Base-by-base conservation (phyloP, 2,797 vertebrate species). In the Argya squamiceps region DNA sequence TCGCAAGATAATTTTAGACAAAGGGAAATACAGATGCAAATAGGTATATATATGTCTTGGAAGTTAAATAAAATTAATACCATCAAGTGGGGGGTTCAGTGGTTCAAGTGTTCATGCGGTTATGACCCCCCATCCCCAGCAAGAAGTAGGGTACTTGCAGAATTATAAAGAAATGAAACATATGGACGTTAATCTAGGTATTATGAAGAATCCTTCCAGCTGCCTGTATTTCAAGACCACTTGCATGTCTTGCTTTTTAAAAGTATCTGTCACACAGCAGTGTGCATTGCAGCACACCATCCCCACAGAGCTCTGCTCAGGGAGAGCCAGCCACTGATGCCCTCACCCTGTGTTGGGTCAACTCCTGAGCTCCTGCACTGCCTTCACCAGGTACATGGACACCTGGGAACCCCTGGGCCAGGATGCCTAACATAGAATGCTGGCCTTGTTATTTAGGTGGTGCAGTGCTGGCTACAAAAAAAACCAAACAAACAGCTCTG, bases 171-270 rank as follows among this genome's bases (percentile, higher is more conserved):
- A 39, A 46, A 43, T 14, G 1, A n/a, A 43, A 49, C 32, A 59
- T 14, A 63, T 0, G 36, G 24, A 78, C 27, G 20, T 87, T 76
- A 78, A 70, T n/a, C 30, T 59, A 52, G 37, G 23, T 55, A 47
- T 67, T 75, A 43, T 3, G 52, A 96, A 94, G 62, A 91, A 93
- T 87, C 91, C 84, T 49, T 89, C 64, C 74, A 27, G 65, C 19
- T 87, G 77, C 55, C 68, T 84, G 63, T 5, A 46, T 87, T 60
- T 81, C 58, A 95, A 76, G 69, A 37, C 2, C 1, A 91, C 84
- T 88, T 78, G 23, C 32, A 49, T 11, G 50, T 41, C 77, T 84
- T 58, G 20, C 21, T 58, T 73, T 94, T 83, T 20, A 36, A 67
- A 63, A 14, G 15, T 47, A 20, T 22, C 20, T 20, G 44, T 89